Evolutionary conservation across 2,113 vertebrate species (phyloP).

Genomic region (Tachycineta bicolor): DNA sequence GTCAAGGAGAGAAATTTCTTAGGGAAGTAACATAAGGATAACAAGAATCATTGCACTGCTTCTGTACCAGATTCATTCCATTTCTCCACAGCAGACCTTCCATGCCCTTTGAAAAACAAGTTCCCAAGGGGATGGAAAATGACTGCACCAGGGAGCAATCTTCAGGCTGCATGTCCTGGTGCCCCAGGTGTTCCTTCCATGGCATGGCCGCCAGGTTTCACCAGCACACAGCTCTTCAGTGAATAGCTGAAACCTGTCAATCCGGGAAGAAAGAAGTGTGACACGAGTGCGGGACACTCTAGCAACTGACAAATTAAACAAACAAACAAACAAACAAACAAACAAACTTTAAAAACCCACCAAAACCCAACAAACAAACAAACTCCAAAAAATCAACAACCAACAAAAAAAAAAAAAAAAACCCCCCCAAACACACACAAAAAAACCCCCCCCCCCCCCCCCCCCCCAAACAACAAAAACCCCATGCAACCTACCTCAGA

Average conservation of each 20-base stretch:
- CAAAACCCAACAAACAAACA: too few species aligned
- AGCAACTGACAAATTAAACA: background rate
- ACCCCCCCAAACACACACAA: too few species aligned
- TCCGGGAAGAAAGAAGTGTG: accelerated
- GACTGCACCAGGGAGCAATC: background rate
- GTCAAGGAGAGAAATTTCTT: background rate
- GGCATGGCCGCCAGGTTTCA: background rate
- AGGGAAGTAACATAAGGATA: background rate
- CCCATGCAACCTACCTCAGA: background rate
- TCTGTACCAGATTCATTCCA: background rate
- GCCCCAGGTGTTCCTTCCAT: background rate
- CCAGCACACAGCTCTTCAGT: background rate
- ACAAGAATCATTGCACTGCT: background rate
- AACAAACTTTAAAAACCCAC: too few species aligned
- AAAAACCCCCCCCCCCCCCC: too few species aligned
- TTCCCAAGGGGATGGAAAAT: background rate
- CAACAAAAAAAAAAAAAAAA: too few species aligned
- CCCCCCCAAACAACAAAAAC: too few species aligned
- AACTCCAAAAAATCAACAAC: too few species aligned
- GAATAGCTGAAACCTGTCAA: background rate
- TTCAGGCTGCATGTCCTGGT: background rate
- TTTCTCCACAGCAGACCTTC: background rate
- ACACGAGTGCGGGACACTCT: accelerated
- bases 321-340: background rate
- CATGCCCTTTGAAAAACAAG: background rate